Evolutionary conservation across 2,888 invertebrate species (phyloP), one percentile per base, ranked within the genome.

Genomic region (Sarcophaga variegata): DNA sequence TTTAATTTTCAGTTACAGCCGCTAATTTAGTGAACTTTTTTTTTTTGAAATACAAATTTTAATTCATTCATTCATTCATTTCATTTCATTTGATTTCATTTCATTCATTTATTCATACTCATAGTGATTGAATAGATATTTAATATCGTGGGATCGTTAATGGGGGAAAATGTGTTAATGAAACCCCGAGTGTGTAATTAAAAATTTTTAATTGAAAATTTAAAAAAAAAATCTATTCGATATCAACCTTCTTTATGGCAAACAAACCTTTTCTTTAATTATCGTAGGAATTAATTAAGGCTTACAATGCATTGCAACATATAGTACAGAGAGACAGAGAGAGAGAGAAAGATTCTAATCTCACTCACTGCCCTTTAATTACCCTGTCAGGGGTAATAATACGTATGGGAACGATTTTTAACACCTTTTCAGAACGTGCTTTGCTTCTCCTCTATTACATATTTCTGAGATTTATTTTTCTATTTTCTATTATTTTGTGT

Each of bases 121-220:
- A 49, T 22, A 67, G 20, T 77, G 12, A 25, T 14, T 54, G n/a
- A 66, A 54, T 49, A 47, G 74, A 75, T 37, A 37, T 2, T 37
- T 37, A 37, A 37, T 37, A 37, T 75, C 75, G 83, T 79, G 75
- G 47, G 79, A 83, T 74, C 63, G 63, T 75, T 69, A 59, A 49
- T 67, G 67, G 45, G 45, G 54, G 62, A 45, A 77, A 74, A 63
- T 74, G 74, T 60, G 17, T 45, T 83, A 67, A 74, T 72, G 12
- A 78, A 82, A 22, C 49, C 3, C 37, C 54, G 54, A 54, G 17
- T 64, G 14, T 64, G 25, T 64, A 64, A 64, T 64, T 64, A 64
- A 64, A 64, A 54, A 14, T 54, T 54, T 54, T 54, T 17, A 54
- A 14, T 54, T 54, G 12, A 54, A 14, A 54, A 54, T 54, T 54